Percentiles rank a stretch among this genome's conserved stretches.
These are phyloP conservation scores for Merodon equestris DNA, from an alignment of 2,888 invertebrate genomes.

Conservation along the genomic window DNA sequence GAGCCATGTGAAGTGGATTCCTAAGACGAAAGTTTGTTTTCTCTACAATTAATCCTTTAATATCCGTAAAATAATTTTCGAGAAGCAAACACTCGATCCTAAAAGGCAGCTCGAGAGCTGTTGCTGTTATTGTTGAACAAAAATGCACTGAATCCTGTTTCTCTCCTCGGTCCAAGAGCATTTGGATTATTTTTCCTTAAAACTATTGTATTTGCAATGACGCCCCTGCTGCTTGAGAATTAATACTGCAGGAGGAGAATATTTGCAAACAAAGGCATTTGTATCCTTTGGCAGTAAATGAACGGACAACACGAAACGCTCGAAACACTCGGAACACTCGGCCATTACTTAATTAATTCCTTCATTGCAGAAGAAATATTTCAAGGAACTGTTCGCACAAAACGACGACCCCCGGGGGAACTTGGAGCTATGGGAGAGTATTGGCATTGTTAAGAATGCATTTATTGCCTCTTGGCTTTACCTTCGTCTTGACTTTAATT, in stretches of 20 bases:
- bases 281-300: constrained; percentile 27
- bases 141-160: too few species aligned
- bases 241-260: constrained; percentile 12
- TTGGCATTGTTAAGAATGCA: neutral
- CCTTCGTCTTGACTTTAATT: constrained; percentile 43
- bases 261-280: constrained; percentile 28
- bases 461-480: constrained; percentile 36
- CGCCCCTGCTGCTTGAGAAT: neutral
- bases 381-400: constrained; percentile 16
- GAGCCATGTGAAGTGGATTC: too few species aligned
- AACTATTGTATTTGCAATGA: constrained; percentile 7
- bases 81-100: too few species aligned
- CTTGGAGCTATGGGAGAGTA: neutral
- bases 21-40: too few species aligned
- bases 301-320: constrained; percentile 24
- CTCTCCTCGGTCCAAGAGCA: neutral
- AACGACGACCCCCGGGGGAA: neutral
- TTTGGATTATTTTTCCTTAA: constrained; percentile 7
- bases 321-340: constrained; percentile 21
- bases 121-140: too few species aligned
- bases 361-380: constrained; percentile 29
- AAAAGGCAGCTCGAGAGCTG: too few species aligned
- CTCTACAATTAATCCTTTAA: too few species aligned
- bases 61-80: too few species aligned
- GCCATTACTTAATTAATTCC: constrained; percentile 55